Evolutionary conservation across 2,797 vertebrate genomes (phyloP).

Genomic region (Lacerta viridis): DNA sequence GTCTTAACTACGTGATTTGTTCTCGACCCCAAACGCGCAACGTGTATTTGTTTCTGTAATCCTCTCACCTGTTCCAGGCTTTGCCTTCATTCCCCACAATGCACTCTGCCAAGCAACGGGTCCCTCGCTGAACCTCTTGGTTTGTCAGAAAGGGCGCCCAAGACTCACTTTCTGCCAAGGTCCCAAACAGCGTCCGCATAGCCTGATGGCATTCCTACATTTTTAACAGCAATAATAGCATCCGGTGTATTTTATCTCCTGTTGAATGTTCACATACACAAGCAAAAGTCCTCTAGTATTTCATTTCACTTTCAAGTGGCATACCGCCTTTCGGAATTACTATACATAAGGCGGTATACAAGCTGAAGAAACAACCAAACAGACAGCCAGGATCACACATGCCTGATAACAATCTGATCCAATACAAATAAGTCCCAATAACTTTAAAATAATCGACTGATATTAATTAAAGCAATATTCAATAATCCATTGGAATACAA

Average conservation of each 20-base stretch:
- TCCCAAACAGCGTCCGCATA: conserved; percentile 20
- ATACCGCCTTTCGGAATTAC: too few relatives aligned
- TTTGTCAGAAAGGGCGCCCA: conserved; percentile 28
- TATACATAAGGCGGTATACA: too few relatives aligned
- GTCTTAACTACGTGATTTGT: neutral
- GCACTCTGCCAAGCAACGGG: conserved; percentile 45
- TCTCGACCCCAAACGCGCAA: neutral
- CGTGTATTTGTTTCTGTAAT: too few relatives aligned
- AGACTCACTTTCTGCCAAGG: neutral
- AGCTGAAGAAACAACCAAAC: too few relatives aligned
- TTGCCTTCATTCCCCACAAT: neutral
- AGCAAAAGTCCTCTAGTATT: too few relatives aligned
- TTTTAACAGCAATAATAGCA: neutral
- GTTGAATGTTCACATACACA: neutral
- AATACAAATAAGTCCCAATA: too few relatives aligned
- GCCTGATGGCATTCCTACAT: conserved; percentile 13
- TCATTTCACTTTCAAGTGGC: too few relatives aligned
- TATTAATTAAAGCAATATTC: too few relatives aligned
- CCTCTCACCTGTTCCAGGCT: conserved; percentile 57
- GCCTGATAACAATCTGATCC: too few relatives aligned
- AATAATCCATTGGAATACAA: too few relatives aligned
- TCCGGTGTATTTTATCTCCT: neutral
- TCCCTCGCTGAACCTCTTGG: neutral
- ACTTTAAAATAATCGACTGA: too few relatives aligned
- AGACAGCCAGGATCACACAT: too few relatives aligned